Conservation (phyloP, 2,113 vertebrate species). For the Amphiprion percula region DNA sequence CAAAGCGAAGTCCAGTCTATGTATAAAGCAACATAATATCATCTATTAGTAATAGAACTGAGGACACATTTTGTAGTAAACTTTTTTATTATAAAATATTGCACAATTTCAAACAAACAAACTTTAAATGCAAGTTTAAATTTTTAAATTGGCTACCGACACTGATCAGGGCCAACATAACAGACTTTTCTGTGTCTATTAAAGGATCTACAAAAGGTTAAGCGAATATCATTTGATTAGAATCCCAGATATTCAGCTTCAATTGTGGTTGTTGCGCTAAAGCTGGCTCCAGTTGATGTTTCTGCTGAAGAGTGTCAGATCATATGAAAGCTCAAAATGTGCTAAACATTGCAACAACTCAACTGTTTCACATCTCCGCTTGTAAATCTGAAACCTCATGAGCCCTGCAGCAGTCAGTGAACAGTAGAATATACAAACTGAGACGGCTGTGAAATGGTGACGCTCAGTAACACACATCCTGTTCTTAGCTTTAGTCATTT, state of each 20-base stretch:
- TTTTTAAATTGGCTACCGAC: neutral
- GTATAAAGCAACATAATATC: too few species aligned
- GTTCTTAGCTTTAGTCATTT: neutral
- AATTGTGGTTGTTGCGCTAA: too few species aligned
- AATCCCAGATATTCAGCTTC: neutral
- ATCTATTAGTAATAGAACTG: neutral
- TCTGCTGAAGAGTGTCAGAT: neutral
- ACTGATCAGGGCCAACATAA: neutral
- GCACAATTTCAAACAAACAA: neutral
- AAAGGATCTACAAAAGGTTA: neutral
- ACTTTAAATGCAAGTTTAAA: neutral
- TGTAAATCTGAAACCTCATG: neutral
- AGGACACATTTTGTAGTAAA: neutral
- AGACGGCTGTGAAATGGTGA: neutral
- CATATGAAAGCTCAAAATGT: too few species aligned
- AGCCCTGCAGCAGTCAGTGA: neutral
- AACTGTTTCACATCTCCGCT: too few species aligned
- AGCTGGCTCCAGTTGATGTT: neutral
- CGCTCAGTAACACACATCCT: neutral
- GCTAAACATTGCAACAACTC: too few species aligned
- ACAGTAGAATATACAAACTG: too few species aligned
- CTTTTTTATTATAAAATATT: constrained; percentile 16
- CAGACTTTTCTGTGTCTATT: neutral
- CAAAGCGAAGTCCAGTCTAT: too few species aligned
- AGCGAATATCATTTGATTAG: neutral